phyloP scores from a whole-genome alignment of 2,888 invertebrate species.

The Nyleta sp. region DNA sequence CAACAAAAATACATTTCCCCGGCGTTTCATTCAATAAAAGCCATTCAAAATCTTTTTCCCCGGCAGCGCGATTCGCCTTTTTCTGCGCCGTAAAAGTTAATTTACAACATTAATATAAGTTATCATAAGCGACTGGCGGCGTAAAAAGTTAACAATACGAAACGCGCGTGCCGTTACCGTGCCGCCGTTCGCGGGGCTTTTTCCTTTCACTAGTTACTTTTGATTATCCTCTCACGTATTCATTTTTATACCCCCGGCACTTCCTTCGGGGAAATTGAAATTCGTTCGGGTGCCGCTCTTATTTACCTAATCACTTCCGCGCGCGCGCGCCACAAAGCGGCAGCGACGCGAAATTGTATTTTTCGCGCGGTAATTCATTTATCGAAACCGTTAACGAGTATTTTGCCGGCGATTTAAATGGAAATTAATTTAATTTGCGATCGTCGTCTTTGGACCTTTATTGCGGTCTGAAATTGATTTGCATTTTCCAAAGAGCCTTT shows the following conservation, averaged over 20 bases:
- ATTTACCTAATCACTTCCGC: constrained; percentile 55
- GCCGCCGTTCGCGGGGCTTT: constrained; percentile 1
- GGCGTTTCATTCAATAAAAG: constrained; percentile 24
- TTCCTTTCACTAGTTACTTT: constrained; percentile 63
- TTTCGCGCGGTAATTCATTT: constrained; percentile 17
- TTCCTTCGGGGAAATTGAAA: constrained; percentile 58
- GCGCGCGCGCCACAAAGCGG: constrained; percentile 22
- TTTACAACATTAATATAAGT: constrained; percentile 44
- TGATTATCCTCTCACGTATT: constrained; percentile 60
- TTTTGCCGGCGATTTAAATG: constrained; percentile 17
- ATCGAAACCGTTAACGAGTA: constrained; percentile 15
- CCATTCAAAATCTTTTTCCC: constrained; percentile 21
- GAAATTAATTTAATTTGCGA: constrained; percentile 17
- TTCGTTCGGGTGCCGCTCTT: constrained; percentile 39
- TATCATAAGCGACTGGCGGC: constrained; percentile 34
- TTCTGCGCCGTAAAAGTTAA: constrained; percentile 35
- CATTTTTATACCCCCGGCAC: constrained; percentile 48
- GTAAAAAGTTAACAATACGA: constrained; percentile 48
- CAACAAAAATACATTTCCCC: constrained; percentile 31
- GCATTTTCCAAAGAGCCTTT: constrained; percentile 15
- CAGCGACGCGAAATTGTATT: constrained; percentile 28
- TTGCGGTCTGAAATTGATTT: constrained; percentile 16
- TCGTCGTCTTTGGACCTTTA: constrained; percentile 10
- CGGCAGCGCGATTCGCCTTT: constrained; percentile 30
- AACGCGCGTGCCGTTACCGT: constrained; percentile 6